Evolutionary conservation across 2,888 invertebrate genomes (phyloP), one percentile per base, ranked within the genome.

Genomic region (Eulithis testata): DNA sequence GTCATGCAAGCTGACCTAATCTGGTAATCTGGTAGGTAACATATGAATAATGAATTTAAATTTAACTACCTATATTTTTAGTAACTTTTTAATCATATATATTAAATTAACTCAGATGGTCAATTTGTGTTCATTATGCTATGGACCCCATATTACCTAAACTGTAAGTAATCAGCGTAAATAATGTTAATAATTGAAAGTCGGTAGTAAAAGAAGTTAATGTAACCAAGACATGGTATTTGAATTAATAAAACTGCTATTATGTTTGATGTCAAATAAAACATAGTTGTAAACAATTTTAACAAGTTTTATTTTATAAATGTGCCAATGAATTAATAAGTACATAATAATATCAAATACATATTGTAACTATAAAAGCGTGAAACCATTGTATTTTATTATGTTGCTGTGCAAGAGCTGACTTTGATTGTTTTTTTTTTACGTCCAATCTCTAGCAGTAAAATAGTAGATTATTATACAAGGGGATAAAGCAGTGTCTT

Each of bases 221-320:
- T 44, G 4, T 43, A 55, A n/a, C 11, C n/a, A 37, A 37, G 3
- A 37, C 8, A 7, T 37, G 8, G 37, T 44, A 47, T 36, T 21
- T 21, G 21, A 21, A 21, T 21, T 21, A 21, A 21, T 21, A 21
- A 21, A 21, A 21, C 21, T 21, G 21, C 21, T 21, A 21, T 21
- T 1, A 11, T 40, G 7, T 36, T 60, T 47, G 45, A 56, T 68
- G 3, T 12, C 12, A 76, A 85, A 81, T 84, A 76, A 81, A 84
- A 83, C 73, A 81, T 85, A 69, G 80, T 75, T 77, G 31, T 53
- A 81, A 89, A 85, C 86, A 87, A 87, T 85, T 85, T 87, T 90
- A 91, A 90, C 90, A 90, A 89, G 83, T 91, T 91, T 90, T 89
- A 89, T 91, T 86, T 79, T 81, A 89, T 89, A 90, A 84, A 88